phyloP scores from a whole-genome alignment of 1,140 invertebrate genomes.

The Trypoxylus dichotomus region DNA sequence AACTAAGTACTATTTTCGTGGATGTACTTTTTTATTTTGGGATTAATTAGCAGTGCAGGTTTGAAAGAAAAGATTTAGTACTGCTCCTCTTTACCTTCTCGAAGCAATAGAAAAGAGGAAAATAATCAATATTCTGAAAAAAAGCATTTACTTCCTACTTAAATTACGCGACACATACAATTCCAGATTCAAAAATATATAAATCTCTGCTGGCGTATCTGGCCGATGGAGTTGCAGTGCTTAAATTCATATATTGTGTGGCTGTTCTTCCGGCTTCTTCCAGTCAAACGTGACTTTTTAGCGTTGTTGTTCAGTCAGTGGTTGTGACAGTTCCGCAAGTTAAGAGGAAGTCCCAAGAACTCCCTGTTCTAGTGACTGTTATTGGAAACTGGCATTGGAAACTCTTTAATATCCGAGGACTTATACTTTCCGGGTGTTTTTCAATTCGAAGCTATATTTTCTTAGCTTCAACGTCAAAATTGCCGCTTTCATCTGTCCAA shows the following conservation, averaged over 20 bases:
- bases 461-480: constrained; percentile 36
- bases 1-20: too few species aligned
- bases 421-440: not conserved
- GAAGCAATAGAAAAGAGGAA: too few species aligned
- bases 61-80: too few species aligned
- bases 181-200: too few species aligned
- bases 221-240: constrained; percentile 27
- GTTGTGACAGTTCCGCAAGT: constrained; percentile 38
- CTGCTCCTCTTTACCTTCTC: too few species aligned
- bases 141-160: too few species aligned
- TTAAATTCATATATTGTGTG: not conserved
- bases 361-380: constrained; percentile 39
- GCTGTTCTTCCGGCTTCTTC: not conserved
- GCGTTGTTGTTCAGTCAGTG: constrained; percentile 31
- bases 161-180: too few species aligned
- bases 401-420: not conserved
- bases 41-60: too few species aligned
- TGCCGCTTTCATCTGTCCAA: constrained; percentile 31
- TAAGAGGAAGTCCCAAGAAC: constrained; percentile 44
- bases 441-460: not conserved
- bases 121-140: too few species aligned
- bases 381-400: constrained; percentile 33
- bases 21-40: too few species aligned
- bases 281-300: constrained; percentile 28
- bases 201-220: constrained; percentile 42